These are phyloP conservation scores for Ephestia elutella DNA, from an alignment of 1,140 invertebrate genomes.

Conservation along the genomic window DNA sequence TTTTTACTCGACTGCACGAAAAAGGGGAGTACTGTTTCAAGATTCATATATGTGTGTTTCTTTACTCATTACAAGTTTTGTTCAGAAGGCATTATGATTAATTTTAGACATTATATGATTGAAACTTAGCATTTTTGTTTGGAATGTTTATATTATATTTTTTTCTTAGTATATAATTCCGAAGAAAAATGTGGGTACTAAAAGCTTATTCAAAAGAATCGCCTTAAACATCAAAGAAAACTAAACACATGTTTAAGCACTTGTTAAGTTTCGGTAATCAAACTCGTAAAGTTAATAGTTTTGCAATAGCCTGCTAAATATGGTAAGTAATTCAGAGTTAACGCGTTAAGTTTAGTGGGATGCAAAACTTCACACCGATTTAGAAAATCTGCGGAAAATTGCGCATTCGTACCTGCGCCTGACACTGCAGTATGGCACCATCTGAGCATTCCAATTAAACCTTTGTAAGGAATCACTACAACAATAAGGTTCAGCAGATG, in stretches of 20 bases:
- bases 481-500: slow-evolving; percentile 50
- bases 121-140: no score
- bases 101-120: no score
- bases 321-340: not conserved
- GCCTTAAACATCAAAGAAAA: not conserved
- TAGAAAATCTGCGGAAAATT: not conserved
- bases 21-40: no score
- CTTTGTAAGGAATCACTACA: slow-evolving; percentile 20
- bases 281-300: not conserved
- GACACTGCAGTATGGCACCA: not conserved
- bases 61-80: no score
- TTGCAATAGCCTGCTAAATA: not conserved
- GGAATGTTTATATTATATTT: no score
- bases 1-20: no score
- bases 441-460: slow-evolving; percentile 1
- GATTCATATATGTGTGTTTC: no score
- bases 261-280: not conserved
- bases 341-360: not conserved
- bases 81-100: no score
- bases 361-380: slow-evolving; percentile 15
- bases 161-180: no score
- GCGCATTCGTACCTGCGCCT: not conserved
- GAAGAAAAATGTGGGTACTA: no score
- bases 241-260: not conserved
- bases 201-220: no score